These are phyloP conservation scores for Bombylius major DNA, from an alignment of 2,888 invertebrate species.

Conservation along the genomic window DNA sequence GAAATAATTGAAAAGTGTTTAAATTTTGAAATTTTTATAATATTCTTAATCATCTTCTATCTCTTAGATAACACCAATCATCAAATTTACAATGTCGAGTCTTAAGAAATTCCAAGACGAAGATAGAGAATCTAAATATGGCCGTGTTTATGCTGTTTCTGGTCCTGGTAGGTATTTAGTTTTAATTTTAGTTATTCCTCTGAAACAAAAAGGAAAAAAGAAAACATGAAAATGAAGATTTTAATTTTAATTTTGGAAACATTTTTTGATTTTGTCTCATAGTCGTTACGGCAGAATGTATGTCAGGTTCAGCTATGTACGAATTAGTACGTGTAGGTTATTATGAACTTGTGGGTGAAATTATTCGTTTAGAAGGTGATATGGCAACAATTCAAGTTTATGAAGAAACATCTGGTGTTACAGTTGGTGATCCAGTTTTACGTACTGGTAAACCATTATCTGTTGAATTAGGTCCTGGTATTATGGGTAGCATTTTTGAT, in stretches of 20 bases:
- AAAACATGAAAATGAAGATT: too few species aligned
- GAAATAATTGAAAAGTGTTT: too few species aligned
- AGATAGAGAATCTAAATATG: slow-evolving; percentile 78
- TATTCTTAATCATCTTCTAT: too few species aligned
- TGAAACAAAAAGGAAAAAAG: not conserved
- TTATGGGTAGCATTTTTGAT: slow-evolving; percentile 98
- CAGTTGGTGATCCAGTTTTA: slow-evolving; percentile 97
- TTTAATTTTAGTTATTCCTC: not conserved
- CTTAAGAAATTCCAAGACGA: slow-evolving; percentile 66
- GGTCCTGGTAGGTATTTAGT: slow-evolving; percentile 70
- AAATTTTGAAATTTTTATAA: too few species aligned
- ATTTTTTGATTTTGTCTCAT: slow-evolving; percentile 17
- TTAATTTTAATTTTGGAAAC: not conserved
- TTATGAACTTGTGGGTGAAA: slow-evolving; percentile 96
- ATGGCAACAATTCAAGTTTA: slow-evolving; percentile 99
- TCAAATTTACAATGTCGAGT: slow-evolving; percentile 42
- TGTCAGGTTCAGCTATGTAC: slow-evolving; percentile 99
- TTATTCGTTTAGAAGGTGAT: slow-evolving; percentile 98
- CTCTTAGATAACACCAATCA: not conserved
- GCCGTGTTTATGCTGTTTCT: slow-evolving; percentile 94
- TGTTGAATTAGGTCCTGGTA: slow-evolving; percentile 97
- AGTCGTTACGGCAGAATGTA: slow-evolving; percentile 99
- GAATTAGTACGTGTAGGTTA: slow-evolving; percentile 98
- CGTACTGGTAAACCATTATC: slow-evolving; percentile 98
- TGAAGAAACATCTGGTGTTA: slow-evolving; percentile 94